phyloP scores from a whole-genome alignment of 2,797 vertebrate species.

The Gallinago solitaria region DNA sequence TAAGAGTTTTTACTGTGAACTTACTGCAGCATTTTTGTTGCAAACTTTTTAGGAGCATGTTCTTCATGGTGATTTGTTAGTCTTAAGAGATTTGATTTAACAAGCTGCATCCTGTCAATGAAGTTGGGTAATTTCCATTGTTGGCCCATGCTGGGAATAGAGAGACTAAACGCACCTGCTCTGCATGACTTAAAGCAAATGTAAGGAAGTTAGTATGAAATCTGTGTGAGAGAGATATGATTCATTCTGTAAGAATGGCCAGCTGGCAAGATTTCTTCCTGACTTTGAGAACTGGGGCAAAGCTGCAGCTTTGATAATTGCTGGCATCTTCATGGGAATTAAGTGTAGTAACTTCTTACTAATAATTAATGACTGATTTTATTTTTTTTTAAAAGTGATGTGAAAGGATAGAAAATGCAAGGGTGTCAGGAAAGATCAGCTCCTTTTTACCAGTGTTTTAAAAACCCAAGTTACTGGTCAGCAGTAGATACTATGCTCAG shows the following conservation, averaged over 20 bases:
- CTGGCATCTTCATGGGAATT: constrained; percentile 71
- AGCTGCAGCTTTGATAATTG: constrained; percentile 71
- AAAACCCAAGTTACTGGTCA: not conserved
- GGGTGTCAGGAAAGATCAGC: not conserved
- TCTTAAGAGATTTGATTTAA: constrained; percentile 84
- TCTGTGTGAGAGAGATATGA: constrained; percentile 89
- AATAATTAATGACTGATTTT: constrained; percentile 50
- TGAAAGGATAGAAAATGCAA: not conserved
- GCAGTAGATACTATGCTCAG: not conserved
- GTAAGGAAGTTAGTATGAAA: constrained; percentile 88
- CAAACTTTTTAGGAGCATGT: constrained; percentile 62
- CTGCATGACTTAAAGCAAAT: constrained; percentile 85
- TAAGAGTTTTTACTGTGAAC: constrained; percentile 48
- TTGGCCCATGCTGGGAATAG: constrained; percentile 85
- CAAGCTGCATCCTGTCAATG: constrained; percentile 96
- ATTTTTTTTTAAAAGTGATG: not conserved
- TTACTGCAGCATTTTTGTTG: constrained; percentile 39
- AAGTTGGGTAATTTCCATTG: constrained; percentile 86
- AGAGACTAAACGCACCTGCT: constrained; percentile 93
- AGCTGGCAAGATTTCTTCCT: constrained; percentile 83
- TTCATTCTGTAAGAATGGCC: constrained; percentile 82
- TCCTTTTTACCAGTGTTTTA: not conserved
- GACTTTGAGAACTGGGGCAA: constrained; percentile 75
- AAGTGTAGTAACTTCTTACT: constrained; percentile 57
- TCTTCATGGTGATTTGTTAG: constrained; percentile 80